A percentile compares a stretch with the other conserved stretches of the same genome.
Conservation (phyloP, 64 coral and sea anemone genomes). For the Platygyra sinensis region DNA sequence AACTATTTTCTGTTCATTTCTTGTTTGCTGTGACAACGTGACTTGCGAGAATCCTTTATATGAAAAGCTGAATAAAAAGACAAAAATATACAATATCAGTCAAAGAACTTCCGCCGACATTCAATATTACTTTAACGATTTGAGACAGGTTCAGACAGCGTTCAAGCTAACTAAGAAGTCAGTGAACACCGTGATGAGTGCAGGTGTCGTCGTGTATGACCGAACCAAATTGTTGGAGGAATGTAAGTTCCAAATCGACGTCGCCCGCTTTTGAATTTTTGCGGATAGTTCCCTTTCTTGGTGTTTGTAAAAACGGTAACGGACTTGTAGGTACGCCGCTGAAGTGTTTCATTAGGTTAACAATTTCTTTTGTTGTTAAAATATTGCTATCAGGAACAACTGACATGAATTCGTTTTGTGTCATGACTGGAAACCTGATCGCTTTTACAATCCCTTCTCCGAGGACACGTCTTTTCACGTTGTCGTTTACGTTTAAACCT, state of each 20-base stretch:
- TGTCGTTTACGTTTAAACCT: neutral
- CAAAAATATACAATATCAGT: no score
- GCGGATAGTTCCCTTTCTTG: conserved; percentile 18
- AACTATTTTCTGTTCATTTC: no score
- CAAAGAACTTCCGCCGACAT: no score
- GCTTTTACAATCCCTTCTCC: conserved; percentile 18
- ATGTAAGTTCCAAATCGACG: conserved; percentile 34
- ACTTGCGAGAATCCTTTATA: no score
- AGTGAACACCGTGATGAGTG: neutral
- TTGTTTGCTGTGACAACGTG: no score
- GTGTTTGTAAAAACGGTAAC: conserved; percentile 1
- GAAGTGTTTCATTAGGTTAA: conserved; percentile 44
- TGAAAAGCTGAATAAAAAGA: no score
- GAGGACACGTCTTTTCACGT: neutral
- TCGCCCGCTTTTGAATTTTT: neutral
- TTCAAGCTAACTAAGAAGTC: neutral
- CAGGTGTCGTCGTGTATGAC: neutral
- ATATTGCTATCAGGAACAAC: conserved; percentile 26
- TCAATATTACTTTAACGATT: no score
- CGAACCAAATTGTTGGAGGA: conserved; percentile 21
- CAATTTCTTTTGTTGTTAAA: conserved; percentile 14
- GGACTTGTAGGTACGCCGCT: neutral
- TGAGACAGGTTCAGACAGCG: no score
- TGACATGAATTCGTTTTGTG: conserved; percentile 45
- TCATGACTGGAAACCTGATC: conserved; percentile 26